A percentile compares a stretch with the other conserved stretches of the same genome.
Conservation (phyloP, 1,140 invertebrate genomes). For the Euura lappo region DNA sequence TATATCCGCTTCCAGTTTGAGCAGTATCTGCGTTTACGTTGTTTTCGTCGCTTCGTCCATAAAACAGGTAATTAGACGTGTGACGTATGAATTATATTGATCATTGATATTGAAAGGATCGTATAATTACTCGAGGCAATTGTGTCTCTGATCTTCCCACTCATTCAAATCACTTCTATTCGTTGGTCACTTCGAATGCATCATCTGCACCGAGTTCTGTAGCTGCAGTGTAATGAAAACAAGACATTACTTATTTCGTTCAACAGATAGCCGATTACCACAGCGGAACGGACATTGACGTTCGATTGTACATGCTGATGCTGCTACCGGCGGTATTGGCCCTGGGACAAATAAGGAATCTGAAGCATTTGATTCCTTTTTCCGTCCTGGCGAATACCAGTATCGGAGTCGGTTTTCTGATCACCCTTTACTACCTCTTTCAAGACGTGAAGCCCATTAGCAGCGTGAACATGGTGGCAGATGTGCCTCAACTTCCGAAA, state of each 20-base stretch:
- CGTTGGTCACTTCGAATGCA: too few species aligned
- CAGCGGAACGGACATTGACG: constrained; percentile 45
- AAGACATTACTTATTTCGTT: too few species aligned
- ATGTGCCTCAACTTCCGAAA: constrained; percentile 63
- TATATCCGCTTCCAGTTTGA: constrained; percentile 69
- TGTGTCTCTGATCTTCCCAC: too few species aligned
- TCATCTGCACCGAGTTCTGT: too few species aligned
- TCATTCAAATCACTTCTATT: too few species aligned
- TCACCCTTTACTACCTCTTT: constrained; percentile 79
- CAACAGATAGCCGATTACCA: constrained; percentile 57
- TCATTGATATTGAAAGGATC: too few species aligned
- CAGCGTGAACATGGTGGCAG: constrained; percentile 61
- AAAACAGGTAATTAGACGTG: constrained; percentile 64
- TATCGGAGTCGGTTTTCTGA: constrained; percentile 70
- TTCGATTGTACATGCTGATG: constrained; percentile 65
- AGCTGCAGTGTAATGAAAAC: too few species aligned
- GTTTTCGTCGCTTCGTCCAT: constrained; percentile 76
- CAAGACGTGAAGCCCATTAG: constrained; percentile 57
- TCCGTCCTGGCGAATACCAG: constrained; percentile 74
- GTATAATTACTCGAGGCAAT: too few species aligned
- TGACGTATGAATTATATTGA: too few species aligned
- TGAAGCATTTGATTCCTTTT: constrained; percentile 79
- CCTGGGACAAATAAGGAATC: constrained; percentile 71
- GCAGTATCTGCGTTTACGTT: constrained; percentile 78
- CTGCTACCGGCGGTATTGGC: constrained; percentile 66